Base-by-base conservation (phyloP, 2,113 vertebrate genomes). In the Climacteris rufus region DNA sequence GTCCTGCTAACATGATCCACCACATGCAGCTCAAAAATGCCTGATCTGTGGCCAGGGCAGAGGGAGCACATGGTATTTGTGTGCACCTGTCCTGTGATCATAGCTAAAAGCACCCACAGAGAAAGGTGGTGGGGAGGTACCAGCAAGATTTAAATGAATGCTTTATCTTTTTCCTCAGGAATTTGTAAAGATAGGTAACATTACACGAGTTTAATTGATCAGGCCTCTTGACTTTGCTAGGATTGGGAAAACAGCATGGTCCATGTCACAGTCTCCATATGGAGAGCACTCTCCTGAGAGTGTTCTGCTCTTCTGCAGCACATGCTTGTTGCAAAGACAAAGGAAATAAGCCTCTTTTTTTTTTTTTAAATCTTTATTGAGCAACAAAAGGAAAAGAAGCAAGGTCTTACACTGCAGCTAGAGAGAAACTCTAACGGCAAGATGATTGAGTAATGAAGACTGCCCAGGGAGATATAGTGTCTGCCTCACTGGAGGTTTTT, bases 1-100 rank as follows among this genome's bases (percentile, higher is more conserved):
- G n/a, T 15, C 28, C 66, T 85, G 21, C 25, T 65, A 23, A 50
- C 0, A 0, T 22, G 47, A 79, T 72, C 40, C 25, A 19, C 15
- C n/a, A 27, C 40, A 40, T 5, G 1, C 0, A 9, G 35, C 33
- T 56, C 56, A 49, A 0, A 0, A 85, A 49, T 6, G 40, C 19
- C 65, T 35, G 65, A 19, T 19, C 53, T 30, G 42, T 23, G 21
- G 30, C 39, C 2, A 1, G 21, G 39, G 11, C n/a, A 75, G 35
- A 56, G 35, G 6, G 15, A 63, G 5, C 21, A n/a, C 28, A 39
- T 31, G 35, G 30, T 9, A 9, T 8, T 6, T 7, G 2, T 44
- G 14, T 47, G 37, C 20, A 2, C 12, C 0, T 56, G 20, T 42
- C 7, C 0, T 27, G 12, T 28, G 40, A 15, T 54, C 35, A 12